Percentiles rank a stretch among this genome's conserved stretches.
Conservation (phyloP, 2,797 vertebrate genomes). For the Myripristis jacobus region DNA sequence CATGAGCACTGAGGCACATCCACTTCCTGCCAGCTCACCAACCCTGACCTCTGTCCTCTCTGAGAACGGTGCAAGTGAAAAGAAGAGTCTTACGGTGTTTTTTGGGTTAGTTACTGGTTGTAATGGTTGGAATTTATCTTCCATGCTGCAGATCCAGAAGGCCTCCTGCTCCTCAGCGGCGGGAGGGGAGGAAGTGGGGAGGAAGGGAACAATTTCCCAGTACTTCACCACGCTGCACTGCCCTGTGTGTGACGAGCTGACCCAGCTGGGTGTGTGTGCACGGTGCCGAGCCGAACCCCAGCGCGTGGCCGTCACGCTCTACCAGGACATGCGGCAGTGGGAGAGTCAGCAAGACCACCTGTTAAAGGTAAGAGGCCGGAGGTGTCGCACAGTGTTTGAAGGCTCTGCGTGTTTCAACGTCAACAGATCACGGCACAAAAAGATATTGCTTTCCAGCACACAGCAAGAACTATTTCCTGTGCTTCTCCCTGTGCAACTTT, state of each 20-base stretch:
- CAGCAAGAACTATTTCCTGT: no score
- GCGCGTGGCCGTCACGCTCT: conserved; percentile 89
- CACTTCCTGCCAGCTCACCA: no score
- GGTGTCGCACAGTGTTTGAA: no score
- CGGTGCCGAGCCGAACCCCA: conserved; percentile 92
- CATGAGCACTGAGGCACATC: no score
- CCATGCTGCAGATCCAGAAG: conserved; percentile 88
- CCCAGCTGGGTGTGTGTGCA: conserved; percentile 93
- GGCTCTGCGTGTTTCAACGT: no score
- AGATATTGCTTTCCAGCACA: no score
- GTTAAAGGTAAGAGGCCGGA: conserved; percentile 85
- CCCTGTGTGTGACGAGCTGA: conserved; percentile 95
- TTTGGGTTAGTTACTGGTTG: not conserved
- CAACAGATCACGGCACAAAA: no score
- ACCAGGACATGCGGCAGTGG: conserved; percentile 91
- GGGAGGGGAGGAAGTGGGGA: conserved; percentile 80
- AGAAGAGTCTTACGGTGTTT: no score
- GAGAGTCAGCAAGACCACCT: conserved; percentile 93
- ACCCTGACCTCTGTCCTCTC: no score
- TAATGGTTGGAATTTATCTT: not conserved
- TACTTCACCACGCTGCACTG: conserved; percentile 98
- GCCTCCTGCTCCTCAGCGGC: conserved; percentile 78
- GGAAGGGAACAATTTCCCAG: conserved; percentile 96
- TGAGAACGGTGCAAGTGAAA: no score
- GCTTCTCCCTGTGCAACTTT: no score